These are phyloP conservation scores for Cottus gobio DNA, from an alignment of 2,113 vertebrate species.

Conservation along the genomic window DNA sequence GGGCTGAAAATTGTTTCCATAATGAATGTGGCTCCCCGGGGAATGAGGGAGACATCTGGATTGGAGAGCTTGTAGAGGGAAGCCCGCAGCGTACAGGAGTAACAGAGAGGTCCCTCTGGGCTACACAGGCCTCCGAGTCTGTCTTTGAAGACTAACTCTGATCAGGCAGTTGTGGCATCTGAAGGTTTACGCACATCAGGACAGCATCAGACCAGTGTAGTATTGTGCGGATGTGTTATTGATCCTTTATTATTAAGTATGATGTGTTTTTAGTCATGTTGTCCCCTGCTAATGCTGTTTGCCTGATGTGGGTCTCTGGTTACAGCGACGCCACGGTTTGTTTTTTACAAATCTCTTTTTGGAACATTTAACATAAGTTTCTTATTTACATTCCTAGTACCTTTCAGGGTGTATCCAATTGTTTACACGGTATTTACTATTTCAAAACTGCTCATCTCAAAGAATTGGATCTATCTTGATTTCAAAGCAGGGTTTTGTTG, in stretches of 20 bases:
- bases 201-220: neutral
- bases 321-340: neutral
- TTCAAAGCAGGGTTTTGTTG: neutral
- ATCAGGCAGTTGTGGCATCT: slow-evolving; percentile 18
- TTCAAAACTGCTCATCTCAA: neutral
- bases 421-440: neutral
- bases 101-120: slow-evolving; percentile 41
- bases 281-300: no score
- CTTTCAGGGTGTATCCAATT: neutral
- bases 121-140: slow-evolving; percentile 37
- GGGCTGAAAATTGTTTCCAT: slow-evolving; percentile 62
- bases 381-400: neutral
- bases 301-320: neutral
- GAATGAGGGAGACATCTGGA: slow-evolving; percentile 69
- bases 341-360: neutral
- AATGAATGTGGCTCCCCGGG: slow-evolving; percentile 57
- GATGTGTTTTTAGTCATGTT: neutral
- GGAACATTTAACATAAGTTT: neutral
- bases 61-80: slow-evolving; percentile 59
- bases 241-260: neutral
- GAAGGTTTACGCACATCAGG: slow-evolving; percentile 23
- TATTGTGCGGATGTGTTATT: neutral
- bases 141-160: slow-evolving; percentile 27
- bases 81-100: slow-evolving; percentile 44
- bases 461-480: slow-evolving; percentile 4